Percentiles rank a stretch among this genome's conserved stretches.
Conservation (phyloP, 1,140 invertebrate genomes). For the Acyrthosiphon pisum region DNA sequence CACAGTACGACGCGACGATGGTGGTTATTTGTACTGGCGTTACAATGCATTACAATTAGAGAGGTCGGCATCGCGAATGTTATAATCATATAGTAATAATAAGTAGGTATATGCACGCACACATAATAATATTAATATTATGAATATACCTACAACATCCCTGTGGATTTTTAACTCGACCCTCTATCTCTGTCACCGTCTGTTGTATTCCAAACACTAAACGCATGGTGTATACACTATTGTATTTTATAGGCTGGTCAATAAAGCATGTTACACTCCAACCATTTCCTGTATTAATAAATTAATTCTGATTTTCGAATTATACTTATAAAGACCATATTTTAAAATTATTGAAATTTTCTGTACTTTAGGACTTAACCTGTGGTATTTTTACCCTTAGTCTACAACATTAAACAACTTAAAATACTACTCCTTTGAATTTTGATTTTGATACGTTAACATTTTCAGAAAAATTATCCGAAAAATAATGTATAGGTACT, state of each 20-base stretch:
- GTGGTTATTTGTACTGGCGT: not conserved
- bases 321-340: no score
- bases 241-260: no score
- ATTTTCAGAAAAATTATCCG: no score
- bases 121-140: not conserved
- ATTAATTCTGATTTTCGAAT: not conserved
- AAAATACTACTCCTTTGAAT: no score
- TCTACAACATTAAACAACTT: no score
- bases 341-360: not conserved
- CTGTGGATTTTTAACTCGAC: not conserved
- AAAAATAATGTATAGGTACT: no score
- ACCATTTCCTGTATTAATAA: no score
- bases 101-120: not conserved
- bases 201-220: not conserved
- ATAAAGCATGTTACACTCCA: not conserved
- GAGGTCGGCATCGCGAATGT: not conserved
- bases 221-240: not conserved
- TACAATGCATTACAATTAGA: conserved; percentile 22
- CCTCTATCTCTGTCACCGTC: no score
- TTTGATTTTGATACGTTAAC: no score
- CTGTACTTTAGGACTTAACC: not conserved
- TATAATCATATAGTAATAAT: not conserved
- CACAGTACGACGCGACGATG: not conserved
- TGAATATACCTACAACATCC: not conserved
- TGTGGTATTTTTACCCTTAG: no score